Conservation (phyloP, 92 coral and sea anemone species). For the Zoanthus gigantus region DNA sequence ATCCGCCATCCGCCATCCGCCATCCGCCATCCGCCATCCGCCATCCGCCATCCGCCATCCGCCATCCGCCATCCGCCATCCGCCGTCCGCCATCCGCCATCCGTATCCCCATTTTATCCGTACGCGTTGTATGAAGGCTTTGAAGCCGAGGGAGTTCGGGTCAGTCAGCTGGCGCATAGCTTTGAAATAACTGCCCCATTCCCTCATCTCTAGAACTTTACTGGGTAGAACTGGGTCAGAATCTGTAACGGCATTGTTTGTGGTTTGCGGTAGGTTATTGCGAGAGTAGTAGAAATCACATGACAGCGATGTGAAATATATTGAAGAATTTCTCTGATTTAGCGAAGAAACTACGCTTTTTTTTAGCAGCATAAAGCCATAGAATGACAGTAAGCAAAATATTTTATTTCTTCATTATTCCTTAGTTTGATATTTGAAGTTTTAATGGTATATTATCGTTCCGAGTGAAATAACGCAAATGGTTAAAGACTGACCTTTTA, state of each 20-base stretch:
- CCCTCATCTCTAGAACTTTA: too few relatives aligned
- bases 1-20: too few relatives aligned
- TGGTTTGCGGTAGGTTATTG: slow-evolving; percentile 33
- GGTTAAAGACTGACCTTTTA: too few relatives aligned
- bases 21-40: too few relatives aligned
- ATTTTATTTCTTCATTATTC: background rate
- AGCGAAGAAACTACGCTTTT: background rate
- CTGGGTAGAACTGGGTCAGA: slow-evolving; percentile 26
- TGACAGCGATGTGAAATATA: slow-evolving; percentile 32
- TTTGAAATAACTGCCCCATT: too few relatives aligned
- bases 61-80: too few relatives aligned
- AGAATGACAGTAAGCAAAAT: slow-evolving; percentile 34
- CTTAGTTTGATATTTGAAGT: background rate
- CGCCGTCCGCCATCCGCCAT: too few relatives aligned
- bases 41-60: too few relatives aligned
- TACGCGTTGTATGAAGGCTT: too few relatives aligned
- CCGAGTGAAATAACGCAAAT: background rate
- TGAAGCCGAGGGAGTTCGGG: too few relatives aligned
- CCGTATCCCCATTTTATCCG: too few relatives aligned
- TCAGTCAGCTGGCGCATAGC: too few relatives aligned
- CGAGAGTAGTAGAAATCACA: slow-evolving; percentile 24
- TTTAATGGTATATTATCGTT: background rate
- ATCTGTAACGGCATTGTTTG: background rate
- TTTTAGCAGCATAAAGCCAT: background rate
- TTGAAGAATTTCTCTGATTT: background rate